phyloP scores from a whole-genome alignment of 2,888 invertebrate species.

The Lacanobia oleracea region DNA sequence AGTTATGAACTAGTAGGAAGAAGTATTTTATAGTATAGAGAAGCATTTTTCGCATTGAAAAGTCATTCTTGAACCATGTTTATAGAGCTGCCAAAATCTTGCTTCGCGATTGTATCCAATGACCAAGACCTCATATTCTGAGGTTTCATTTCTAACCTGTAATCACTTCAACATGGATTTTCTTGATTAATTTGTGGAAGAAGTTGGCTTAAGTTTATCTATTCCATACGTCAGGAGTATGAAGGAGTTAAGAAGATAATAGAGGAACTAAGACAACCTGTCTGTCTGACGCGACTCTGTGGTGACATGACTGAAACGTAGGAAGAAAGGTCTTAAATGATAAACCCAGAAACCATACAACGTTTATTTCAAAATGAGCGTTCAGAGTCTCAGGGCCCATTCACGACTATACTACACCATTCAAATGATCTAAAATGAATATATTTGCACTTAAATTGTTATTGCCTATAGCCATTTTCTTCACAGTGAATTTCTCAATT shows the following conservation, averaged over 20 bases:
- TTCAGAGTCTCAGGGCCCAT: not conserved
- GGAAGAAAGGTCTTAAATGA: constrained; percentile 6
- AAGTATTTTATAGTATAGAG: too few species aligned
- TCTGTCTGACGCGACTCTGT: not conserved
- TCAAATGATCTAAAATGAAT: not conserved
- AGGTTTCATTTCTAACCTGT: not conserved
- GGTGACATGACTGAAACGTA: not conserved
- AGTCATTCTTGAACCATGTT: not conserved
- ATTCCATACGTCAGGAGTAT: not conserved
- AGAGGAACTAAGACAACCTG: not conserved
- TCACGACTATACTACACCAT: not conserved
- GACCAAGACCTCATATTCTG: not conserved
- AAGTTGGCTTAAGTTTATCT: not conserved
- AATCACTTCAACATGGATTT: not conserved
- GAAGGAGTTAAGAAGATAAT: not conserved
- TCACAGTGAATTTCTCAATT: constrained; percentile 19
- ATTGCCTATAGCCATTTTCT: constrained; percentile 1
- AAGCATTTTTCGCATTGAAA: not conserved
- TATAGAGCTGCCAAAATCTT: not conserved
- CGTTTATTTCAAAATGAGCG: not conserved
- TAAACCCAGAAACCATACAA: not conserved
- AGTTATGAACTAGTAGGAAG: not conserved
- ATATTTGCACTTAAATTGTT: constrained; percentile 19
- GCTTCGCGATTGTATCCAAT: not conserved
- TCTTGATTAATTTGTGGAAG: not conserved